Evolutionary conservation across 2,888 invertebrate genomes (phyloP).

Genomic region (Standfussiana lucernea): DNA sequence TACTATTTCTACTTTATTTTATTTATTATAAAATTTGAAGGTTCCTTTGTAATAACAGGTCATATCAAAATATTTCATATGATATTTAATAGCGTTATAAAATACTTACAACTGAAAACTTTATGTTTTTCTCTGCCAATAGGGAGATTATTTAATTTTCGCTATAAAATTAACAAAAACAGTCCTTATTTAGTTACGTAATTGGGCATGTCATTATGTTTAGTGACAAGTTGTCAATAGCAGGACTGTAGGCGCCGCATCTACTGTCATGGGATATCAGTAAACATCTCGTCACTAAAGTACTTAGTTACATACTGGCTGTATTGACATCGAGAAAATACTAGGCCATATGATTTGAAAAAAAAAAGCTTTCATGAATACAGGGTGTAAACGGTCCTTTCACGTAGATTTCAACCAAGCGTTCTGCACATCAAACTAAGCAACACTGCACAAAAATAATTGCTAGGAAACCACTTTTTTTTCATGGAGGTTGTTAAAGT

Average conservation of each 20-base stretch:
- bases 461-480: neutral
- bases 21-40: neutral
- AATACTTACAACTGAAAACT: neutral
- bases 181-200: neutral
- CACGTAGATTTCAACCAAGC: neutral
- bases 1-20: neutral
- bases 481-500: neutral
- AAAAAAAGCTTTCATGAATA: neutral
- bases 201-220: neutral
- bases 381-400: neutral
- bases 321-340: constrained; percentile 22
- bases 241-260: constrained; percentile 29
- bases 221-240: constrained; percentile 4
- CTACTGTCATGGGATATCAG: constrained; percentile 33
- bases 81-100: neutral
- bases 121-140: neutral
- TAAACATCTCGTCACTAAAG: constrained; percentile 37
- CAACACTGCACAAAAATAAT: neutral
- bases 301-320: neutral
- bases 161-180: neutral
- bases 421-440: neutral
- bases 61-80: neutral
- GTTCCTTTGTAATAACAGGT: neutral
- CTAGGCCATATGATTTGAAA: neutral
- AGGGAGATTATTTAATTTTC: neutral